Conservation (phyloP, 2,888 invertebrate genomes). For the Eupithecia tripunctaria region DNA sequence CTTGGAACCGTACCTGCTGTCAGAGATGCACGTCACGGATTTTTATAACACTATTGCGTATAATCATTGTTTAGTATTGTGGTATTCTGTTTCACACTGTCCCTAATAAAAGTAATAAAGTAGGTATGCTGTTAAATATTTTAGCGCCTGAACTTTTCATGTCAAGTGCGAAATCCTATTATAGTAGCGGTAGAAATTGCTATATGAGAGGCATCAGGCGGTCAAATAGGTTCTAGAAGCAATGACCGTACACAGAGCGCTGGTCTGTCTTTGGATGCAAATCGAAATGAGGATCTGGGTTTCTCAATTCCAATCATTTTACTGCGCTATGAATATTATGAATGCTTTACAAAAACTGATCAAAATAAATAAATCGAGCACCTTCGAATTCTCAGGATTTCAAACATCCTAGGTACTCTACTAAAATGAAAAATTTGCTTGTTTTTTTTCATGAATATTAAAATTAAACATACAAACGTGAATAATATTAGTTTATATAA, state of each 20-base stretch:
- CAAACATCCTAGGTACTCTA: no score
- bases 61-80: not conserved
- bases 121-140: not conserved
- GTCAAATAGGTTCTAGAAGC: constrained; percentile 2
- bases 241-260: not conserved
- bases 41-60: no score
- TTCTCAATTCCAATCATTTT: not conserved
- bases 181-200: not conserved
- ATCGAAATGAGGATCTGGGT: not conserved
- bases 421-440: no score
- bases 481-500: no score
- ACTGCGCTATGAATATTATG: no score
- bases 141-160: not conserved
- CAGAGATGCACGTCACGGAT: not conserved
- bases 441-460: no score
- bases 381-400: no score
- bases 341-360: not conserved
- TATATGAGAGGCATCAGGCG: not conserved
- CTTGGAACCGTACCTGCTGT: no score
- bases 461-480: no score
- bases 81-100: not conserved
- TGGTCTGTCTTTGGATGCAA: not conserved
- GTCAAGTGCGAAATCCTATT: not conserved
- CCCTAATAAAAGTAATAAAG: no score
- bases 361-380: not conserved